Conservation (phyloP, 2,797 vertebrate genomes). For the Phalloptychus januarius region DNA sequence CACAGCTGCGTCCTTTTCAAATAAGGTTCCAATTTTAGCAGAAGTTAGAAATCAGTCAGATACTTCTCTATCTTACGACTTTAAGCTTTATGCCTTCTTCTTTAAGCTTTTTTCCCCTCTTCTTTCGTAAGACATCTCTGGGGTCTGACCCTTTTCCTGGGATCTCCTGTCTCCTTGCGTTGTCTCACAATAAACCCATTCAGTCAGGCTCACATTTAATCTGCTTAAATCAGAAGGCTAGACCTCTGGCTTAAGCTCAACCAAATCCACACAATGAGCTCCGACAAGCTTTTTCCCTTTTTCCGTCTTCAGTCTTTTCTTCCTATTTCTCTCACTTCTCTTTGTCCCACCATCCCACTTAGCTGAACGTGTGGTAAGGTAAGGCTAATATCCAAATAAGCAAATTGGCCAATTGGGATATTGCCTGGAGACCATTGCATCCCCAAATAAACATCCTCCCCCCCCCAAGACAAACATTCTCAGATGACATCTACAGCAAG, state of each 20-base stretch:
- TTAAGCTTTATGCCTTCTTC: constrained; percentile 27
- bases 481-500: constrained; percentile 10
- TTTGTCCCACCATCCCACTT: constrained; percentile 37
- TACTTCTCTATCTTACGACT: constrained; percentile 57
- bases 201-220: constrained; percentile 55
- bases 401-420: constrained; percentile 11
- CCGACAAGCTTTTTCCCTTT: constrained; percentile 54
- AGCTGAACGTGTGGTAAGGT: constrained; percentile 23
- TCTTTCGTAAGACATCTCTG: constrained; percentile 23
- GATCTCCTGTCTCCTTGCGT: constrained; percentile 41
- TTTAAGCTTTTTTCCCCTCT: neutral
- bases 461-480: constrained; percentile 32
- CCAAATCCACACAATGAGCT: constrained; percentile 59
- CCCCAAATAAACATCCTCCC: constrained; percentile 34
- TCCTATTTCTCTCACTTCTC: constrained; percentile 1
- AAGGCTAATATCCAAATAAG: constrained; percentile 18
- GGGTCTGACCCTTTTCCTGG: constrained; percentile 36
- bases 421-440: constrained; percentile 10
- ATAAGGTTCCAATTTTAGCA: constrained; percentile 33
- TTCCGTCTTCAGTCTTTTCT: constrained; percentile 22
- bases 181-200: constrained; percentile 45
- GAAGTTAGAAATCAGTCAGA: constrained; percentile 51
- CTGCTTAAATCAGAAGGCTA: constrained; percentile 65
- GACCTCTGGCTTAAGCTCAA: constrained; percentile 56
- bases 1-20: neutral